A percentile compares a stretch with the other conserved stretches of the same genome.
These are phyloP conservation scores for Chaitophorus viminalis DNA, from an alignment of 2,888 invertebrate species.

Conservation along the genomic window DNA sequence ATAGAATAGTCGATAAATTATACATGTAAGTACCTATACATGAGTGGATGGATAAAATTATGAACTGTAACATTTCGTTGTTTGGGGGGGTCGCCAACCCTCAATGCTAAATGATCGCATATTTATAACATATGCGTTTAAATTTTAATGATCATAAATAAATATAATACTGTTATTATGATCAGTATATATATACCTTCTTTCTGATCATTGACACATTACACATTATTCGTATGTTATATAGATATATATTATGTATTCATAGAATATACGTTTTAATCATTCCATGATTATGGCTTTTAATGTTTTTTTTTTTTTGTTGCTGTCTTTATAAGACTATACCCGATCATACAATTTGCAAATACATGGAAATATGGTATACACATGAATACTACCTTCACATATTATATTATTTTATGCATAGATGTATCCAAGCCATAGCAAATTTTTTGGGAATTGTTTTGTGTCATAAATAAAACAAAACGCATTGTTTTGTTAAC, in stretches of 20 bases:
- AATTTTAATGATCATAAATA: conserved; percentile 11
- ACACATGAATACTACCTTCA: not conserved
- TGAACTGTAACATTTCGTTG: conserved; percentile 13
- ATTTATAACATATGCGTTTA: not conserved
- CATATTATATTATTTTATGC: not conserved
- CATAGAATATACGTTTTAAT: not conserved
- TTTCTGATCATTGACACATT: conserved; percentile 30
- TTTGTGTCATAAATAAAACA: conserved; percentile 31
- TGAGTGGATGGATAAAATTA: not conserved
- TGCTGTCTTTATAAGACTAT: not conserved
- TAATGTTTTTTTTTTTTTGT: not conserved
- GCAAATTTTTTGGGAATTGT: conserved; percentile 20
- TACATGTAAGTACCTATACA: not conserved
- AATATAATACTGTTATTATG: conserved; percentile 4
- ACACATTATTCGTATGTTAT: not conserved
- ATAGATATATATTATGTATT: not conserved
- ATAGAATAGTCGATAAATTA: not conserved
- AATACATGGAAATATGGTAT: not conserved
- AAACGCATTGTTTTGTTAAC: conserved; percentile 41
- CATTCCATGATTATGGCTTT: conserved; percentile 25
- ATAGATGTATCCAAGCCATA: not conserved
- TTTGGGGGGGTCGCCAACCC: not conserved
- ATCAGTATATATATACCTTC: conserved; percentile 6
- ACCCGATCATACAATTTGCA: not conserved
- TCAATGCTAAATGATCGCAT: not conserved